Evolutionary conservation across 2,797 vertebrate genomes (phyloP).

Genomic region (Microchirus variegatus): DNA sequence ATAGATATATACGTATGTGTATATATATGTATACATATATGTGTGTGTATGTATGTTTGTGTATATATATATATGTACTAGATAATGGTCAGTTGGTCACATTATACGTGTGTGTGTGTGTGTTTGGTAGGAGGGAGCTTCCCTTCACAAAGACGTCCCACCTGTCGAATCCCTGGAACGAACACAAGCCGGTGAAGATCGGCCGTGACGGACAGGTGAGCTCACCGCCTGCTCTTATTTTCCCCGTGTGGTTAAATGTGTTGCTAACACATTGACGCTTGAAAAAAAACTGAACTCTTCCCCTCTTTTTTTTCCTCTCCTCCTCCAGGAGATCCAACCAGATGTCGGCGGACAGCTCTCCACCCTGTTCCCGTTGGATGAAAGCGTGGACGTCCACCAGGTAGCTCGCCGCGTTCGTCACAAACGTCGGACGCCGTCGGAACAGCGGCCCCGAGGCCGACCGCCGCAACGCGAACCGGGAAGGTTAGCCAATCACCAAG

Average conservation of each 20-base stretch:
- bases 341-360: slow-evolving; percentile 95
- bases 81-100: neutral
- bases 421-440: slow-evolving; percentile 94
- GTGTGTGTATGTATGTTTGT: no score
- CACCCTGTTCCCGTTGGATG: slow-evolving; percentile 94
- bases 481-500: slow-evolving; percentile 96
- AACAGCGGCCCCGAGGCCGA: slow-evolving; percentile 89
- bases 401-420: slow-evolving; percentile 97
- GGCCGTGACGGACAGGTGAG: slow-evolving; percentile 97
- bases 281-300: no score
- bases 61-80: no score
- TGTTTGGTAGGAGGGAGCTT: slow-evolving; percentile 87
- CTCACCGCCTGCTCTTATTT: fast-evolving
- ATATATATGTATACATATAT: no score
- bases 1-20: no score
- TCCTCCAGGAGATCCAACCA: slow-evolving; percentile 94
- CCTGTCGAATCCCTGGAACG: slow-evolving; percentile 97
- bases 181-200: slow-evolving; percentile 98
- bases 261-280: no score
- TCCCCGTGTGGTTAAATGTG: no score
- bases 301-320: no score
- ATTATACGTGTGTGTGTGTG: neutral
- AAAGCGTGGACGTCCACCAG: slow-evolving; percentile 97
- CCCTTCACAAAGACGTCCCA: slow-evolving; percentile 97
- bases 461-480: slow-evolving; percentile 95